Conservation (phyloP, 2,113 vertebrate genomes). For the Peromyscus maniculatus region DNA sequence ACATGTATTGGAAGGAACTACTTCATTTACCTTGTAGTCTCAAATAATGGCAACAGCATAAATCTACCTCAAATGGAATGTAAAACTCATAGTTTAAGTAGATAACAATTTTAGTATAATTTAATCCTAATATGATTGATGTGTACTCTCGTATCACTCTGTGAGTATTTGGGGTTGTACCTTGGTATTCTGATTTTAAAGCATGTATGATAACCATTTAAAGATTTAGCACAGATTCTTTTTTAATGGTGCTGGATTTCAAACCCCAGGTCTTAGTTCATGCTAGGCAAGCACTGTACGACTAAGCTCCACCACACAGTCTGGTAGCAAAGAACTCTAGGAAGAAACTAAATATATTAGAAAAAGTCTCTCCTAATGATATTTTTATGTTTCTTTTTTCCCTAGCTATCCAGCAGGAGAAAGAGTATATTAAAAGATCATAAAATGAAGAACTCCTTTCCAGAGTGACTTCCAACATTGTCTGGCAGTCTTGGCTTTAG, state of each 20-base stretch:
- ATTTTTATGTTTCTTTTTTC: neutral
- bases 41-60: neutral
- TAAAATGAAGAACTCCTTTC: constrained; percentile 42
- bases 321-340: neutral
- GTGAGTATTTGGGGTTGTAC: constrained; percentile 7
- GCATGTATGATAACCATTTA: neutral
- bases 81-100: neutral
- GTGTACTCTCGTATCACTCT: neutral
- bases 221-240: neutral
- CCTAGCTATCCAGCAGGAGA: constrained; percentile 63
- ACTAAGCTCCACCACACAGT: neutral
- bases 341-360: constrained; percentile 41
- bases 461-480: neutral
- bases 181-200: constrained; percentile 40
- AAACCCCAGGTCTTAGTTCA: neutral
- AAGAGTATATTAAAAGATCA: constrained; percentile 3
- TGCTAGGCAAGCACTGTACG: neutral
- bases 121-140: neutral
- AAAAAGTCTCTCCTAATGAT: constrained; percentile 4
- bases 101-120: neutral
- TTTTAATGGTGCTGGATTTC: neutral
- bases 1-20: constrained; percentile 24
- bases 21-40: constrained; percentile 7
- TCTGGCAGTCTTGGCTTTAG: neutral
- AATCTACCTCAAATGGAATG: constrained; percentile 28